A percentile compares a stretch with the other conserved stretches of the same genome.
Conservation (phyloP, 2,113 vertebrate species). For the Eptesicus fuscus region DNA sequence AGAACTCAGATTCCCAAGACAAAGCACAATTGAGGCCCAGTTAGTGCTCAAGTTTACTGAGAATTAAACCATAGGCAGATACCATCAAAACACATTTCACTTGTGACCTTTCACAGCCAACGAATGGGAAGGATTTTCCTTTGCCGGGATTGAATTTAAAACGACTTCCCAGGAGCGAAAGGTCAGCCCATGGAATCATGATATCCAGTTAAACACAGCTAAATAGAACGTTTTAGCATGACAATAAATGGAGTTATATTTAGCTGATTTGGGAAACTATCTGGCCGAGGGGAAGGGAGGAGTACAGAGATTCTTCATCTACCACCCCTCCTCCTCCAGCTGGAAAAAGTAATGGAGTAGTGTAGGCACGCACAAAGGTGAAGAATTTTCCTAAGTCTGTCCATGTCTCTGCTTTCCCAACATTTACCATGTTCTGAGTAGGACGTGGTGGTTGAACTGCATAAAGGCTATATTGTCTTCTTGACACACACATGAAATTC, state of each 20-base stretch:
- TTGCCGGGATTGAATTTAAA: constrained; percentile 86
- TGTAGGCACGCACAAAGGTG: constrained; percentile 68
- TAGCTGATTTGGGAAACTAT: constrained; percentile 81
- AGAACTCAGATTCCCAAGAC: constrained; percentile 76
- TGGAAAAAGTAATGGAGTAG: constrained; percentile 68
- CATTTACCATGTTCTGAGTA: constrained; percentile 73
- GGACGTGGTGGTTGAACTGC: constrained; percentile 50
- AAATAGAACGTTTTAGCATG: constrained; percentile 88
- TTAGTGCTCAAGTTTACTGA: constrained; percentile 82
- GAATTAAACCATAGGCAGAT: constrained; percentile 84
- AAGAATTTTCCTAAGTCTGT: constrained; percentile 75
- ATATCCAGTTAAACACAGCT: constrained; percentile 88
- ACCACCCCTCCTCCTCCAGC: background rate
- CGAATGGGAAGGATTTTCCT: constrained; percentile 86
- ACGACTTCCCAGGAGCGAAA: constrained; percentile 87
- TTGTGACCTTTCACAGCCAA: constrained; percentile 88
- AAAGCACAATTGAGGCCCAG: constrained; percentile 83
- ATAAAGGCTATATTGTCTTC: constrained; percentile 79
- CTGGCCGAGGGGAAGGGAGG: constrained; percentile 61
- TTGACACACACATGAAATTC: constrained; percentile 73
- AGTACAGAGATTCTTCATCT: constrained; percentile 72
- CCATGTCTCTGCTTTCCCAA: constrained; percentile 75
- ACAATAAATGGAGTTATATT: constrained; percentile 86
- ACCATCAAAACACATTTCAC: constrained; percentile 88
- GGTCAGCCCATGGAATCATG: constrained; percentile 82